phyloP scores from a whole-genome alignment of 2,113 vertebrate genomes.

The Planiliza haematocheilus region DNA sequence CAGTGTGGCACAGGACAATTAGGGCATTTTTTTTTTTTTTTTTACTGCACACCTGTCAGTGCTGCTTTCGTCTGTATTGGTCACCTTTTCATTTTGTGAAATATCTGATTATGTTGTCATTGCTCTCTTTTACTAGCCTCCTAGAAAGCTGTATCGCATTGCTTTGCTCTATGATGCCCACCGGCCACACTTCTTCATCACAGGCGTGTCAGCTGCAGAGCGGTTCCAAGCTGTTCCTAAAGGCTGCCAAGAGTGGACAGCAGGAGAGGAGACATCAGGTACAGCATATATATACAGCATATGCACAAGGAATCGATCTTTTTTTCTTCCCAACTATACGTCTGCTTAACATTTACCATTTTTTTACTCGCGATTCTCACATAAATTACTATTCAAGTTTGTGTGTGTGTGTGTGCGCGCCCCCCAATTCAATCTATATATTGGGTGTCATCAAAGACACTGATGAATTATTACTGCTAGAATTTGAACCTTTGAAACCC shows the following conservation, averaged over 20 bases:
- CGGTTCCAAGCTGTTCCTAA: slow-evolving; percentile 90
- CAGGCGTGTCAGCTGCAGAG: slow-evolving; percentile 92
- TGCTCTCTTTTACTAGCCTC: slow-evolving; percentile 84
- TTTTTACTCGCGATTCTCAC: neutral
- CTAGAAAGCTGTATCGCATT: slow-evolving; percentile 92
- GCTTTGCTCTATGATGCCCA: slow-evolving; percentile 98
- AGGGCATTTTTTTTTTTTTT: neutral
- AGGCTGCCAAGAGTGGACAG: slow-evolving; percentile 95
- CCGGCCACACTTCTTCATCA: slow-evolving; percentile 96
- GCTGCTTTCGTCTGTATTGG: neutral
- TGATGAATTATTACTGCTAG: too few relatives aligned
- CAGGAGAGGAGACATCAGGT: slow-evolving; percentile 81
- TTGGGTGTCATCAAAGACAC: too few relatives aligned
- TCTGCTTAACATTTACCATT: neutral
- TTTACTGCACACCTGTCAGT: neutral
- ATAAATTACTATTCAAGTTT: too few relatives aligned
- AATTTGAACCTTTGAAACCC: too few relatives aligned
- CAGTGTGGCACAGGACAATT: neutral
- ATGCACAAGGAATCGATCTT: neutral
- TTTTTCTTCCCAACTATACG: neutral
- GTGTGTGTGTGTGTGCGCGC: too few relatives aligned
- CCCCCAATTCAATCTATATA: too few relatives aligned
- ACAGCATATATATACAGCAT: slow-evolving; percentile 6
- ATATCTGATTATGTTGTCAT: neutral
- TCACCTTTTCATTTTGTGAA: neutral